Evolutionary conservation across 2,797 vertebrate species (phyloP), one percentile per base, ranked within the genome.

Genomic region (Melanotaenia trifasciata): DNA sequence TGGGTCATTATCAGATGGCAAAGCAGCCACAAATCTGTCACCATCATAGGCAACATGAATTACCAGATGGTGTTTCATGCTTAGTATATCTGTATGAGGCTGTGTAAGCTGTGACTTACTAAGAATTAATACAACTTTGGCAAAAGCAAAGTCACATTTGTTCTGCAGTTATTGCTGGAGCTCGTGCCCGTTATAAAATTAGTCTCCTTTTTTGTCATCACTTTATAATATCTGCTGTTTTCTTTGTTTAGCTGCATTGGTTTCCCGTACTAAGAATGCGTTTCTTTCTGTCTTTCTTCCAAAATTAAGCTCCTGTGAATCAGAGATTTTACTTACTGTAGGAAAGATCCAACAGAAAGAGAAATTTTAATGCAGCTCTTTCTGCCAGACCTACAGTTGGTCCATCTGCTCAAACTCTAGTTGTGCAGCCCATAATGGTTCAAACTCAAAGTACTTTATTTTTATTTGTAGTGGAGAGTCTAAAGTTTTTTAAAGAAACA

Each of bases 21-120:
- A 70, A 72, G 54, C 28, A 4, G 70, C 83, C 36, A 81, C 81
- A 90, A 86, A 91, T 76, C 84, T 87, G 87, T 86, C 83, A 87
- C 45, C 80, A 74, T 85, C 68, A 85, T 50, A 59, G 58, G 71
- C 60, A 53, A 76, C 54, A 67, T 64, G 74, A 77, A 83, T 78
- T 64, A 75, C 58, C 82, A 78, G 63, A 47, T 24, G 20, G 57
- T 36, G 59, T 60, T 64, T 80, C 9, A 53, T 64, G 58, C 50
- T 33, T 20, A 3, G 63, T 50, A 32, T 63, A 51, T 84, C 64
- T 70, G 58, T 62, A 24, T 54, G 58, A 81, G 43, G 50, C 57
- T 54, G 66, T 53, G 56, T 40, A 45, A 58, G 43, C 14, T 28
- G n/a, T 40, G 2, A 40, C 36, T 38, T 12, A 72, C 63, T 11